Evolutionary conservation across 2,113 vertebrate species (phyloP).

Genomic region (Aphyosemion australe): DNA sequence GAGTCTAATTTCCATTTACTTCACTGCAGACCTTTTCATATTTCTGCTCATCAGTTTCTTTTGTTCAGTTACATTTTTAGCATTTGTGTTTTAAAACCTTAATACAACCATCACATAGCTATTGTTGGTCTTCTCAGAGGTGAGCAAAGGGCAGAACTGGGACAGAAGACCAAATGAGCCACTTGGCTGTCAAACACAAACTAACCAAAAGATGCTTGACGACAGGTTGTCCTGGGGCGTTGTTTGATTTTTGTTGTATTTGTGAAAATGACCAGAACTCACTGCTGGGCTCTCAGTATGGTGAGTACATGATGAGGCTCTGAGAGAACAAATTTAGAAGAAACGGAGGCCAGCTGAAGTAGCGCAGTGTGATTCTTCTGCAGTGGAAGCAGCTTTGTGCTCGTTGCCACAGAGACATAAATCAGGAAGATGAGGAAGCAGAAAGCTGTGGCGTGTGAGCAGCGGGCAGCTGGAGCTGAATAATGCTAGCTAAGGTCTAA

Average conservation of each 20-base stretch:
- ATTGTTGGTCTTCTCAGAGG: neutral
- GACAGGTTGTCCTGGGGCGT: slow-evolving; percentile 15
- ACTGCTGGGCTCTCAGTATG: slow-evolving; percentile 12
- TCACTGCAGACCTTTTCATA: no score
- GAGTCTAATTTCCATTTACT: neutral
- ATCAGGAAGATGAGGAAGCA: slow-evolving; percentile 3
- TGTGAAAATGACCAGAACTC: neutral
- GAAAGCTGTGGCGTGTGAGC: slow-evolving; percentile 10
- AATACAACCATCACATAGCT: neutral
- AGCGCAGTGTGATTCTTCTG: neutral
- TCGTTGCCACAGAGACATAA: slow-evolving; percentile 35
- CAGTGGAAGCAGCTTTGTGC: neutral
- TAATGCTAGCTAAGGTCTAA: neutral
- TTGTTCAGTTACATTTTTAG: neutral
- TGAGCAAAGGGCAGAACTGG: neutral
- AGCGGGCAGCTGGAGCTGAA: slow-evolving; percentile 3
- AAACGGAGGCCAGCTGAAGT: neutral
- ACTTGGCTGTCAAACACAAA: slow-evolving; percentile 2
- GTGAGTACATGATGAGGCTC: slow-evolving; percentile 40
- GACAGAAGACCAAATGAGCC: neutral
- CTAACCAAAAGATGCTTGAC: neutral
- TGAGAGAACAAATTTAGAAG: slow-evolving; percentile 6
- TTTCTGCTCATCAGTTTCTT: no score
- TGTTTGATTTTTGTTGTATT: slow-evolving; percentile 10
- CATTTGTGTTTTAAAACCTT: neutral